These are phyloP conservation scores for Achatina immaculata DNA, from an alignment of 1,140 invertebrate species.

Conservation along the genomic window DNA sequence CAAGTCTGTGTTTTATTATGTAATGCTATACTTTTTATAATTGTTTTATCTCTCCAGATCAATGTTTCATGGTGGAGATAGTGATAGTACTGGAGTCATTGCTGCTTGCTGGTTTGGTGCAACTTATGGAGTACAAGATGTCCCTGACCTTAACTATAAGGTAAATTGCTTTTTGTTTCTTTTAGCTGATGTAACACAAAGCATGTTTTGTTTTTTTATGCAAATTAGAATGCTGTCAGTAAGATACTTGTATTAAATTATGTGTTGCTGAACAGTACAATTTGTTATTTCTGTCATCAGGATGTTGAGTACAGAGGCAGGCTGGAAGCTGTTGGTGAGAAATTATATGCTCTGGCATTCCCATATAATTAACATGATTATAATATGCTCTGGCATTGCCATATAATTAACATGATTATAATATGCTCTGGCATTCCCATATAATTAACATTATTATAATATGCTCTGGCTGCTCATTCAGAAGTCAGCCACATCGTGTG, in stretches of 20 bases:
- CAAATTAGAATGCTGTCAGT: not conserved
- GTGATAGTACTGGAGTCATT: slow-evolving; percentile 69
- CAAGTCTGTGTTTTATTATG: no score
- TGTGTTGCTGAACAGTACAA: not conserved
- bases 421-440: no score
- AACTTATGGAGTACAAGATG: slow-evolving; percentile 62
- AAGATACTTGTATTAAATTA: not conserved
- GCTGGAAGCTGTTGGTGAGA: slow-evolving; percentile 39
- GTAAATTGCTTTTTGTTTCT: slow-evolving; percentile 29
- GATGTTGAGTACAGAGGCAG: slow-evolving; percentile 50
- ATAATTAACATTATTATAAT: no score
- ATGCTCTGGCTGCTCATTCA: no score
- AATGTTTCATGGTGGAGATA: slow-evolving; percentile 69
- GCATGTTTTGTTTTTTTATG: not conserved
- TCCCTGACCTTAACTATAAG: slow-evolving; percentile 59
- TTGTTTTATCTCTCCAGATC: no score
- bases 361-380: no score
- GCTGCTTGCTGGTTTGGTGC: slow-evolving; percentile 69
- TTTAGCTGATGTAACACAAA: no score
- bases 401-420: no score
- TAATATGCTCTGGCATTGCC: no score
- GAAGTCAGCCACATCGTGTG: no score
- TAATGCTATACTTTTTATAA: no score
- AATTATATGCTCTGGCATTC: slow-evolving; percentile 42
- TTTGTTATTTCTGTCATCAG: slow-evolving; percentile 36